Evolutionary conservation across 2,888 invertebrate species (phyloP).

Genomic region (Cybosia mesomella): DNA sequence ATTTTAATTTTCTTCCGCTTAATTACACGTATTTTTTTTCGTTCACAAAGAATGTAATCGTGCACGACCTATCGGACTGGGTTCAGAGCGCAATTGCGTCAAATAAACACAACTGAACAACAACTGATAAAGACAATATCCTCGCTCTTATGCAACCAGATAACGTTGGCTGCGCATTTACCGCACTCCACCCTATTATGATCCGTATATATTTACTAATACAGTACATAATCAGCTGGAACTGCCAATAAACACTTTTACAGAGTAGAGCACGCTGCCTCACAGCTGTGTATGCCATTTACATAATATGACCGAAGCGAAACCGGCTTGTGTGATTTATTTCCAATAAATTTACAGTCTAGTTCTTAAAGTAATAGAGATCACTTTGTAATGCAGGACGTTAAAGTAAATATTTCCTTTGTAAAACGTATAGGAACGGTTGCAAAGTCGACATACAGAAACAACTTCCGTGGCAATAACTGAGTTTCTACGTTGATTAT

Average conservation of each 20-base stretch:
- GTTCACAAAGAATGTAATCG: constrained; percentile 26
- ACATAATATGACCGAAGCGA: constrained; percentile 68
- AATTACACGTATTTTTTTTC: constrained; percentile 24
- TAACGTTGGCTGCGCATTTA: constrained; percentile 73
- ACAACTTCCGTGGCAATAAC: constrained; percentile 57
- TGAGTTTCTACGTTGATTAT: constrained; percentile 53
- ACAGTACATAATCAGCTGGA: constrained; percentile 53
- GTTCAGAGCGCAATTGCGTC: constrained; percentile 63
- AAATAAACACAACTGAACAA: constrained; percentile 57
- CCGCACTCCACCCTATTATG: constrained; percentile 48
- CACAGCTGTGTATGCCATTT: constrained; percentile 76
- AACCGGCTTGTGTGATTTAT: constrained; percentile 55
- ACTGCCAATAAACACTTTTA: constrained; percentile 48
- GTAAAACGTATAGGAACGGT: constrained; percentile 39
- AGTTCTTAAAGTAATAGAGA: constrained; percentile 45
- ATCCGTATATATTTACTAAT: constrained; percentile 44
- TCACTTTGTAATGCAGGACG: constrained; percentile 43
- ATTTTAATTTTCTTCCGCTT: neutral
- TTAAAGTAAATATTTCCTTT: constrained; percentile 40
- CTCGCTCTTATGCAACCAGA: constrained; percentile 80
- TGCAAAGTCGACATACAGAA: constrained; percentile 52
- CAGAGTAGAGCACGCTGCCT: constrained; percentile 55
- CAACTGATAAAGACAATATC: constrained; percentile 77
- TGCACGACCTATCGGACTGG: constrained; percentile 27
- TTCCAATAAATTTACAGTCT: constrained; percentile 58